Base-by-base conservation (phyloP, 1,140 invertebrate species). In the Ceratina australensis region DNA sequence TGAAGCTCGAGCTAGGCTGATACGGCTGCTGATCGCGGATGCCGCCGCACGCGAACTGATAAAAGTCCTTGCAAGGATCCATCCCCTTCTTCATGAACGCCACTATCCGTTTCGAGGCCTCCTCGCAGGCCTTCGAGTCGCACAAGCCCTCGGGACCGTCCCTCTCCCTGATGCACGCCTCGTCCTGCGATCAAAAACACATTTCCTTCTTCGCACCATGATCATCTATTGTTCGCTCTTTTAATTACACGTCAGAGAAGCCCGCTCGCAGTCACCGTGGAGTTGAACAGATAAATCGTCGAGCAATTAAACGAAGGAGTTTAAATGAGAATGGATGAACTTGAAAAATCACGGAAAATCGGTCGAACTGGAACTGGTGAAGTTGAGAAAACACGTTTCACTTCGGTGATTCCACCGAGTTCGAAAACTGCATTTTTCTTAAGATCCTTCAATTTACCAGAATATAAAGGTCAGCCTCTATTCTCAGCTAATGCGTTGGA, bases 31-130 rank as follows among this genome's bases (percentile, higher is more conserved):
- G 82, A 83, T 89, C 82, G 82, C 89, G 86, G 86, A 92, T 93
- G n/a, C 90, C 88, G 12, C 95, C 95, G 85, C 95, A 96, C 20
- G 95, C 93, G 84, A 94, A 96, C 87, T 94, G 92, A 88, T 95
- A 95, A 89, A 96, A 96, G 91, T 96, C 95, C 42, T 93, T 91
- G 88, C 95, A 96, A 8, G 94, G 94, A 88, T 94, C 93, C 12
- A 89, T 80, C 47, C 88, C 87, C 72, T 89, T 90, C 28, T 90
- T 90, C 87, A 93, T 87, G 20, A 91, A 90, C 56, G 91, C 86
- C 26, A 91, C 82, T 52, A 93, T 90, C 26, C 90, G 86, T 15
- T 83, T 87, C 5, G 92, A 92, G 13, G 92, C 91, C 28, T 91
- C 89, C 42, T 86, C 80, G 74, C 93, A 93, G 33, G 88, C 86